phyloP scores from a whole-genome alignment of 2,888 invertebrate genomes.

The Geotrupes spiniger region DNA sequence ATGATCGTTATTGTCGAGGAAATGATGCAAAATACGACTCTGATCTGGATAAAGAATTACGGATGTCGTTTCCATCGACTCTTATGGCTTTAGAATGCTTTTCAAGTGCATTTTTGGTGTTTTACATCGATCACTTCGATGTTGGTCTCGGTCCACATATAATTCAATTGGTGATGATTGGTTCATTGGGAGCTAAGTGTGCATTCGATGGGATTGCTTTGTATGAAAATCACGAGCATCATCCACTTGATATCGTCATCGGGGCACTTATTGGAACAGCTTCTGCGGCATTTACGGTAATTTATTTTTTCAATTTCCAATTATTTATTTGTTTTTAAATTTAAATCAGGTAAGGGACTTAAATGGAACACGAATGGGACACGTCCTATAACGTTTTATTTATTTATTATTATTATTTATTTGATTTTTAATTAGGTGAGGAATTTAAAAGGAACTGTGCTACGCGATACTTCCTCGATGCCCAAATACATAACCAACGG shows the following conservation, averaged over 20 bases:
- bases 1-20: not conserved
- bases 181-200: not conserved
- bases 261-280: constrained; percentile 1
- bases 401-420: not conserved
- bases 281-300: constrained; percentile 1
- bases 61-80: constrained; percentile 1
- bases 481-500: constrained; percentile 2
- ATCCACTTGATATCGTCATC: not conserved
- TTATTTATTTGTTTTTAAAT: not conserved
- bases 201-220: not conserved
- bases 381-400: too few relatives aligned
- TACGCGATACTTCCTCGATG: not conserved
- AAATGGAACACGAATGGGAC: too few relatives aligned
- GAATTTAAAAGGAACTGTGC: constrained; percentile 1
- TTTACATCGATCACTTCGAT: constrained; percentile 2
- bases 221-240: not conserved
- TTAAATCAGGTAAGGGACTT: not conserved
- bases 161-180: not conserved
- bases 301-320: not conserved
- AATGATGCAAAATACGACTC: not conserved
- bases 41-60: not conserved
- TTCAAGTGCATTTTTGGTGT: not conserved
- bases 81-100: not conserved
- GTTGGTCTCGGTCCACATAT: constrained; percentile 2
- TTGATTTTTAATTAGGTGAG: not conserved